Evolutionary conservation across 2,113 vertebrate species (phyloP), one percentile per base, ranked within the genome.

Genomic region (Ardeotis arabs): DNA sequence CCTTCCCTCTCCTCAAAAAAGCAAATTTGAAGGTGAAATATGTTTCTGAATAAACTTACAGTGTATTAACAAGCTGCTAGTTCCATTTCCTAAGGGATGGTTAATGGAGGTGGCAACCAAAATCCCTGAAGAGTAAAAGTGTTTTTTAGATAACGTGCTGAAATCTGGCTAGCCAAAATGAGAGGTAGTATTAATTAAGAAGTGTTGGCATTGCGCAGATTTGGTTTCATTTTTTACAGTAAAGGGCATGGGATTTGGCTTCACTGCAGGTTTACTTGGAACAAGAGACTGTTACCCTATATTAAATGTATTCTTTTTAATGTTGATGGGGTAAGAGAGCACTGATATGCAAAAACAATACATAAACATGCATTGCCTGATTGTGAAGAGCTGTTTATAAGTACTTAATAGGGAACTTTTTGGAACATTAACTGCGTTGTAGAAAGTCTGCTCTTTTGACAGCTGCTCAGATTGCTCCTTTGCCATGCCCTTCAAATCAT

Each of bases 401-500:
- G 12, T 6, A 28, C 20, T 44, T 29, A 74, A 31, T 78, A 82
- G 60, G 23, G 31, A 89, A 63, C 47, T 75, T 82, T 88, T 47
- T 80, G 24, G 21, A 79, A 77, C 11, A 58, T 39, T 84, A 89
- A 22, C 12, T 1, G 2, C 33, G 22, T 7, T 41, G 27, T 84
- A 82, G 64, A 62, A 96, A 90, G 59, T 22, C 14, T 56, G 27
- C 6, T 4, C 19, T 85, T 87, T 68, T 69, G 35, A 72, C 58
- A 90, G 72, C 70, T 91, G 23, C 39, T 94, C 33, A 63, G 24
- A 53, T 84, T 62, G 44, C 47, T 89, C 39, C 66, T 93, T 91
- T 96, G 70, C 47, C 18, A 35, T 85, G 83, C 19, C 55, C 69
- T 95, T 95, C 64, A 95, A 86, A 94, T 91, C 21, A 31, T 69